Base-by-base conservation (phyloP, 2,888 invertebrate species). In the Tetranychus truncatus region DNA sequence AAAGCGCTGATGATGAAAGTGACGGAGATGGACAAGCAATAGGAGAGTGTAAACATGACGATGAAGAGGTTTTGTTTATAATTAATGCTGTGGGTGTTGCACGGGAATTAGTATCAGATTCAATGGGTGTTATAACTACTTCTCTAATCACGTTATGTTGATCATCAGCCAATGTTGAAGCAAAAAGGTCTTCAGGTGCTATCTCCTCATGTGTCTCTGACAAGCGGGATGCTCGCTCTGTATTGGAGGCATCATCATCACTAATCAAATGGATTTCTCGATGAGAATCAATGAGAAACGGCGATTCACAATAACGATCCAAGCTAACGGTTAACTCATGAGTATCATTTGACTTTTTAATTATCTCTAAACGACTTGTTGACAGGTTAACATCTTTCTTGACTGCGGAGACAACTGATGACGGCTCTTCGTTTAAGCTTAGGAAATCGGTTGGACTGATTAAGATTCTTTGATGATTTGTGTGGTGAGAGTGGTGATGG, bases 221-320 rank as follows among this genome's bases (percentile, higher is more conserved):
- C 21, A 76, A 44, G 66, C 76, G n/a, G 9, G 76, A 76, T 65
- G 24, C 74, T 69, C 76, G 45, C 2, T 74, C 76, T 34, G 74
- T 76, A 71, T 74, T 74, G 34, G 74, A 74, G 20, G 74, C 74
- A 21, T 76, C 76, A 72, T 76, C 76, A 20, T 76, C 76, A 69
- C 74, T 71, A 5, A 74, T 74, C 11, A 76, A 45, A 15, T 71
- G 76, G n/a, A 72, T 66, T 20, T 76, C 76, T 74, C 74, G 71
- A 21, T 72, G 74, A 34, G 74, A 20, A 21, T 76, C 76, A n/a
- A 76, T 44, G 6, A 76, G 44, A 34, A 76, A 72, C 20, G 76
- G 76, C 20, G 75, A 75, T 73, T 75, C 75, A 74, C 76, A 76
- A 67, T 74, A 76, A 15, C 75, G 73, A 65, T 76, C 76, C 66